Conservation (phyloP, 2,888 invertebrate genomes). For the Laothoe populi region DNA sequence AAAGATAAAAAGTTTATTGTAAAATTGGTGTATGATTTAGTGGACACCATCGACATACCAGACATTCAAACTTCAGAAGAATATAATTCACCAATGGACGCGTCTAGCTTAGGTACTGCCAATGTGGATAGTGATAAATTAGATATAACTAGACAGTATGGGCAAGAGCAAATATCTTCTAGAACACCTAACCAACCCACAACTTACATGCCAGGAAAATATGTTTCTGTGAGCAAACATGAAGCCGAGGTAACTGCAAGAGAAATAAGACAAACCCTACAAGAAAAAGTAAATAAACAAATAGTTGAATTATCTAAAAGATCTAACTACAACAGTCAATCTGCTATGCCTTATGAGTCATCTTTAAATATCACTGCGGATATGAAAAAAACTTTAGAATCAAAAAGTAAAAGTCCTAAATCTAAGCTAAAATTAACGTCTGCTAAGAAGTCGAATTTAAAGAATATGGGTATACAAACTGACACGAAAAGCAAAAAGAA, state of each 20-base stretch:
- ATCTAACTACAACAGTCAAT: slow-evolving; percentile 28
- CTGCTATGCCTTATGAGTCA: slow-evolving; percentile 36
- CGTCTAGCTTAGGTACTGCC: not conserved
- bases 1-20: slow-evolving; percentile 56
- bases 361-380: slow-evolving; percentile 42
- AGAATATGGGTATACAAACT: slow-evolving; percentile 52
- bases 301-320: slow-evolving; percentile 28
- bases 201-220: slow-evolving; percentile 17
- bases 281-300: slow-evolving; percentile 34
- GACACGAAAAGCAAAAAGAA: slow-evolving; percentile 35
- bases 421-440: slow-evolving; percentile 12
- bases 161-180: slow-evolving; percentile 45
- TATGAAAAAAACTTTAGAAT: slow-evolving; percentile 35
- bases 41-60: slow-evolving; percentile 45
- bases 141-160: slow-evolving; percentile 45
- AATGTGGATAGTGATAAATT: slow-evolving; percentile 1
- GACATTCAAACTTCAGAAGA: slow-evolving; percentile 15
- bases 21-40: slow-evolving; percentile 51
- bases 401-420: slow-evolving; percentile 23
- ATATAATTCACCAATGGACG: not conserved
- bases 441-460: slow-evolving; percentile 51
- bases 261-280: slow-evolving; percentile 40
- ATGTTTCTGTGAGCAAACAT: slow-evolving; percentile 27
- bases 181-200: slow-evolving; percentile 18
- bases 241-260: slow-evolving; percentile 39